Conservation (phyloP, 2,113 vertebrate species). For the Heterocephalus glaber region DNA sequence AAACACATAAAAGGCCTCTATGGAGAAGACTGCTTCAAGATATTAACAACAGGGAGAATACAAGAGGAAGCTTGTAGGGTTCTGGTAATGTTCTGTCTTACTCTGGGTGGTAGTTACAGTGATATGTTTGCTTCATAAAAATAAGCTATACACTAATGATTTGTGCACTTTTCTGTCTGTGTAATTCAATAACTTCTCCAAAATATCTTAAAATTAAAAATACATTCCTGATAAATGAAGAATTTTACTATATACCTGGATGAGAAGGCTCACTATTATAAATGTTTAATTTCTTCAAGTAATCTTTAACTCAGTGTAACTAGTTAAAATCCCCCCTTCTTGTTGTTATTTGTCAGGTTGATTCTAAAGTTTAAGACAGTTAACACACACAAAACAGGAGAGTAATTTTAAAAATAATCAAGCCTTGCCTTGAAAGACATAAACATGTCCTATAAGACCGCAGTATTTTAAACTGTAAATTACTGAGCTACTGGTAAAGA, state of each 20-base stretch:
- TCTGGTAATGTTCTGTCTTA: background rate
- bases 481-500: background rate
- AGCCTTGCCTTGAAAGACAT: background rate
- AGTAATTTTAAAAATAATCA: conserved; percentile 43
- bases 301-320: conserved; percentile 19
- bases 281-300: conserved; percentile 39
- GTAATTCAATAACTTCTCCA: background rate
- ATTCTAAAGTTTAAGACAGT: conserved; percentile 28
- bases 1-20: background rate
- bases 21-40: background rate
- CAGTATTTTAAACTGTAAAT: conserved; percentile 14
- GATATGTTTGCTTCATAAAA: background rate
- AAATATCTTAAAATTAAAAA: conserved; percentile 35
- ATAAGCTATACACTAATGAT: background rate
- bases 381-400: background rate
- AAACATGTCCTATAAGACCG: background rate
- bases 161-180: background rate
- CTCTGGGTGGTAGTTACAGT: background rate
- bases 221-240: background rate
- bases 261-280: background rate
- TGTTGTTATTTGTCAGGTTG: background rate
- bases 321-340: background rate
- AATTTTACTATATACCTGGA: background rate
- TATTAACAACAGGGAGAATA: background rate
- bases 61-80: background rate